A percentile compares a stretch with the other conserved stretches of the same genome.
These are phyloP conservation scores for Thaleichthys pacificus DNA, from an alignment of 2,797 vertebrate genomes.

Conservation along the genomic window DNA sequence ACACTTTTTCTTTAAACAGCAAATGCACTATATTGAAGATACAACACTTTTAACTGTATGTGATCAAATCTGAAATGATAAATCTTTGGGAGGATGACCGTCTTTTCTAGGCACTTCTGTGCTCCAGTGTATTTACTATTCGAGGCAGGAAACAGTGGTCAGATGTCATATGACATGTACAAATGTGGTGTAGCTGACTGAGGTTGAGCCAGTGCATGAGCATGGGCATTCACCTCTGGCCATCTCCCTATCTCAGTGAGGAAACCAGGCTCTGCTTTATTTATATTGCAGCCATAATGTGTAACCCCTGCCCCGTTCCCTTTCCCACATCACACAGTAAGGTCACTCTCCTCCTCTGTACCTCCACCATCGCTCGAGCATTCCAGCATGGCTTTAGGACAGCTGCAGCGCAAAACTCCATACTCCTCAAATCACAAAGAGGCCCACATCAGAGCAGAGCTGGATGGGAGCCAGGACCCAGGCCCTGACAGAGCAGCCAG, in stretches of 20 bases:
- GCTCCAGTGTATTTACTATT: neutral
- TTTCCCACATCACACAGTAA: constrained; percentile 74
- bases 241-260: constrained; percentile 64
- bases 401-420: constrained; percentile 69
- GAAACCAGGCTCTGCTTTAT: constrained; percentile 74
- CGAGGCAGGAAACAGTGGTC: neutral
- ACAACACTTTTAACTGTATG: too few relatives aligned
- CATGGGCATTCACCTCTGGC: constrained; percentile 72
- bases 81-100: neutral
- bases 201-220: constrained; percentile 67
- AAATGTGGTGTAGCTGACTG: constrained; percentile 55
- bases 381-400: constrained; percentile 82
- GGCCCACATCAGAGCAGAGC: constrained; percentile 76
- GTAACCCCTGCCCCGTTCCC: constrained; percentile 69
- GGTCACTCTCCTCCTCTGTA: constrained; percentile 74
- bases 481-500: constrained; percentile 57
- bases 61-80: too few relatives aligned
- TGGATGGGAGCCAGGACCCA: constrained; percentile 75
- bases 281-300: constrained; percentile 77
- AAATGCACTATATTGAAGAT: too few relatives aligned
- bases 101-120: neutral
- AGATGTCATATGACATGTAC: neutral
- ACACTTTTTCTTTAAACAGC: too few relatives aligned
- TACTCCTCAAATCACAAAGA: constrained; percentile 74
- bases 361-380: constrained; percentile 70